A percentile compares a stretch with the other conserved stretches of the same genome.
Conservation (phyloP, 2,888 invertebrate genomes). For the Scaeva pyrastri region DNA sequence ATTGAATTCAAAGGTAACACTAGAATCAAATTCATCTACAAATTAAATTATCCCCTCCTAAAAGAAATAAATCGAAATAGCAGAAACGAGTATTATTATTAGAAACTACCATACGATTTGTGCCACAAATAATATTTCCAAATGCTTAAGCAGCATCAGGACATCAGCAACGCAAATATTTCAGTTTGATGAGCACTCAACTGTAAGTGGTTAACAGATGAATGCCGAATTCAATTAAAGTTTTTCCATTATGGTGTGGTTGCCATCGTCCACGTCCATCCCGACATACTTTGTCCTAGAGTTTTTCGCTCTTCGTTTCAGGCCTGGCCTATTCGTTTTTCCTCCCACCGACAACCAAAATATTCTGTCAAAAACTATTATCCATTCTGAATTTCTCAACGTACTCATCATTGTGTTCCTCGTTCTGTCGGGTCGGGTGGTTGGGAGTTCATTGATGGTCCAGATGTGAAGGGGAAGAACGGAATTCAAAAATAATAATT, state of each 20-base stretch:
- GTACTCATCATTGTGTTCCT: too few relatives aligned
- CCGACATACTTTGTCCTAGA: not conserved
- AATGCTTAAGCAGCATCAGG: not conserved
- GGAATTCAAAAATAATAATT: constrained; percentile 70
- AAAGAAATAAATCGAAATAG: constrained; percentile 9
- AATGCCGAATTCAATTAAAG: constrained; percentile 69
- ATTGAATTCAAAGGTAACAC: not conserved
- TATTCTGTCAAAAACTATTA: constrained; percentile 37
- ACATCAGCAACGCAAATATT: not conserved
- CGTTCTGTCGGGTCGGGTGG: too few relatives aligned
- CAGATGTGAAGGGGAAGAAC: not conserved
- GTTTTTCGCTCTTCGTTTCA: not conserved
- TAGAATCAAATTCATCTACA: not conserved
- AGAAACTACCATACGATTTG: constrained; percentile 30
- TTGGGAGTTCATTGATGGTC: too few relatives aligned
- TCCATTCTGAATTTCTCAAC: not conserved
- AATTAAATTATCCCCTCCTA: not conserved
- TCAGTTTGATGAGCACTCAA: constrained; percentile 13
- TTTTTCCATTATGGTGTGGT: constrained; percentile 44
- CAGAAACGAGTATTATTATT: constrained; percentile 58
- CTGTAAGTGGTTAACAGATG: constrained; percentile 56
- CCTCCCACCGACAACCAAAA: constrained; percentile 9
- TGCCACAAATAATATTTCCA: constrained; percentile 24
- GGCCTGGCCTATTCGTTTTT: too few relatives aligned
- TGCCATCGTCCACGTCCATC: too few relatives aligned